phyloP scores from a whole-genome alignment of 2,797 vertebrate species.

The Myoxocephalus aenaeus region DNA sequence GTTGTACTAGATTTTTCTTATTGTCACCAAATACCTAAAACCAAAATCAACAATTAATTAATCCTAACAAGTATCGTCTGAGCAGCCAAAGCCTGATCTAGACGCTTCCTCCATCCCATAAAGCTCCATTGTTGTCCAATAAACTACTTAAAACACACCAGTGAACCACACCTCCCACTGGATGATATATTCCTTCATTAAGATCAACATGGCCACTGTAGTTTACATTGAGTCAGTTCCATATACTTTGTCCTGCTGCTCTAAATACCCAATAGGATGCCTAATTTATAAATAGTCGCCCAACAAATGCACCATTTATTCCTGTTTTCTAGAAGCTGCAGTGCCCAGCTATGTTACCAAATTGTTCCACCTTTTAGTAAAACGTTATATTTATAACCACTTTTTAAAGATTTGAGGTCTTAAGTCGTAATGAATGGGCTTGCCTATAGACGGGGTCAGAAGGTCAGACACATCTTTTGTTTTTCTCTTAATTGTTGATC shows the following conservation, averaged over 20 bases:
- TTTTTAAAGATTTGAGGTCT: not conserved
- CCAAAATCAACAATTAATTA: slow-evolving; percentile 6
- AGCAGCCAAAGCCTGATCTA: not conserved
- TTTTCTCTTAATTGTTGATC: slow-evolving; percentile 17
- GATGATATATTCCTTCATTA: not conserved
- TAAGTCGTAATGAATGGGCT: not conserved
- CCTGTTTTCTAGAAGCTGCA: not conserved
- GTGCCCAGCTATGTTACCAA: not conserved
- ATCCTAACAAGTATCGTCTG: not conserved
- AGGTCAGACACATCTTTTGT: slow-evolving; percentile 3
- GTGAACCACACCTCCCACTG: not conserved
- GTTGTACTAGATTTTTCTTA: slow-evolving; percentile 5
- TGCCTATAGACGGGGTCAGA: not conserved
- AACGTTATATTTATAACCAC: not conserved
- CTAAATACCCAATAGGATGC: not conserved
- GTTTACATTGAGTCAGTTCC: not conserved
- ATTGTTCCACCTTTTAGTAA: not conserved
- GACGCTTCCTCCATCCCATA: not conserved
- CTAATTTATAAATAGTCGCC: not conserved
- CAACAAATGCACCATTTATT: not conserved
- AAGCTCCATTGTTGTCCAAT: not conserved
- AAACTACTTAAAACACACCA: not conserved
- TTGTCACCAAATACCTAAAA: not conserved
- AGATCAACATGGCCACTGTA: not conserved
- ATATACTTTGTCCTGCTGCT: not conserved